Evolutionary conservation across 2,797 vertebrate genomes (phyloP).

Genomic region (Pseudopleuronectes americanus): DNA sequence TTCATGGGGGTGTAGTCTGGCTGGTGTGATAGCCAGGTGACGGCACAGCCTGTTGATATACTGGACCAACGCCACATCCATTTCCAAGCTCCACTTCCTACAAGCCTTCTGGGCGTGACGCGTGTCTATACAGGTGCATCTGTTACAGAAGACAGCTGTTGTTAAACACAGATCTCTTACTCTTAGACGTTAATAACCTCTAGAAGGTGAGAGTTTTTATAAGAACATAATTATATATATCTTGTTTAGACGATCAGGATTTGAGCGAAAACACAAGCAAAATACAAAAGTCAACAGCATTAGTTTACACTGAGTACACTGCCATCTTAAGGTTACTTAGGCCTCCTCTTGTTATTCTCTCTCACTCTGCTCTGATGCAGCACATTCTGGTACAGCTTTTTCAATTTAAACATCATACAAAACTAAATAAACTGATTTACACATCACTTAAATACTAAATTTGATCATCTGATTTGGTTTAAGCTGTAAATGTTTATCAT

Average conservation of each 20-base stretch:
- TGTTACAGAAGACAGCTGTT: slow-evolving; percentile 38
- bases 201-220: no score
- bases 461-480: no score
- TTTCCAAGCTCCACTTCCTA: slow-evolving; percentile 94
- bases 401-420: no score
- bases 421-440: no score
- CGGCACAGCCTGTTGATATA: slow-evolving; percentile 95
- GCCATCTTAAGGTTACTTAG: no score
- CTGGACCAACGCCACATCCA: slow-evolving; percentile 96
- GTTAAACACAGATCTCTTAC: not conserved
- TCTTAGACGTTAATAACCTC: not conserved
- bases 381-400: no score
- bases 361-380: no score
- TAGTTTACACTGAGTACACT: no score
- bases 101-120: slow-evolving; percentile 95
- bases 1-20: slow-evolving; percentile 95
- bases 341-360: no score
- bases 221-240: not conserved
- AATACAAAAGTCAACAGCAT: not conserved
- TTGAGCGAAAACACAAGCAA: not conserved
- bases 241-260: not conserved
- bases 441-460: no score
- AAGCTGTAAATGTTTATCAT: no score
- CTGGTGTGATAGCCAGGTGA: slow-evolving; percentile 95
- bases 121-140: slow-evolving; percentile 90